Base-by-base conservation (phyloP, 2,797 vertebrate species). In the Mus spretus region DNA sequence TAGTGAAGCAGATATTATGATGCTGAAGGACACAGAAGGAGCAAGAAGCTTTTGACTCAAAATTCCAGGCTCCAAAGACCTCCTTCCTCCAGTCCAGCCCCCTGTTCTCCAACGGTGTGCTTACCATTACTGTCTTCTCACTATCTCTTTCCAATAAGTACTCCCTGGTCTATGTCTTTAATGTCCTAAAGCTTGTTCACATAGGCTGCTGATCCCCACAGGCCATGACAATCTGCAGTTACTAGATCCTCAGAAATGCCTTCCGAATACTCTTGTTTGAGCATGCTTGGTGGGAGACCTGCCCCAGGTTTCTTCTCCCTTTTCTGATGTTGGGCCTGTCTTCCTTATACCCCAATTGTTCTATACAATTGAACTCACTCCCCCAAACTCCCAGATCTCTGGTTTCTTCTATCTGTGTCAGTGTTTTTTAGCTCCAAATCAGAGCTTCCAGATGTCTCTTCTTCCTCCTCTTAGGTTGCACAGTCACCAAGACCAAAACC, bases 401-500 rank as follows among this genome's bases (percentile, higher is more conserved):
- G 0, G 4, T 24, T 28, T 31, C 12, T 8, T 22, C 0, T 15
- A 10, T 44, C 28, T 34, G 9, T 2, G 0, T 78, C 37, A 24
- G 0, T 40, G 12, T 28, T n/a, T 85, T 78, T 63, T 44, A 50
- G 15, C n/a, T 83, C 57, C 24, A 47, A 55, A 74, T 34, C 17
- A 7, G 34, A 53, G 7, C 13, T 37, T 0, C 11, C 37, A 57
- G 40, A 8, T 75, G 4, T 6, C 20, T 22, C 1, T 26, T 82
- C 8, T 77, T 17, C 34, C 50, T 55, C 40, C 13, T 15, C 50
- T n/a, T 17, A 78, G 1, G 0, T 3, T 28, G 63, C 75, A 61
- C 57, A 80, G 13, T 37, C 50, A 59, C 28, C 19, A 53, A 53
- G 53, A 53, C 53, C 44, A 75, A 11, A 89, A 34, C 53, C 14